Evolutionary conservation across 2,113 vertebrate species (phyloP).

Genomic region (Onychostoma macrolepis): DNA sequence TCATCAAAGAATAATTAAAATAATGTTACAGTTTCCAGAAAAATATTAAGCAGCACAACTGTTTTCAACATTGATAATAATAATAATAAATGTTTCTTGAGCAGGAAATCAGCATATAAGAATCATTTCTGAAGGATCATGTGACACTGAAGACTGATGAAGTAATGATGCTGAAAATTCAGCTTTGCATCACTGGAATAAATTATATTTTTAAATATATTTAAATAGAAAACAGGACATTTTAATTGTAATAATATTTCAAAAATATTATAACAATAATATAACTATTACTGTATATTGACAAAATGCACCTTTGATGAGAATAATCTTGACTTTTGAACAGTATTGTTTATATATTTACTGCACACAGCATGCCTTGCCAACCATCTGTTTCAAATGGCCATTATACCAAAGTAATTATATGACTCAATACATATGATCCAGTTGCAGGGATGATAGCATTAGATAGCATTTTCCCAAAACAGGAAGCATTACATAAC

Average conservation of each 20-base stretch:
- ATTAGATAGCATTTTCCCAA: slow-evolving; percentile 24
- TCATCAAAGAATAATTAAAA: neutral
- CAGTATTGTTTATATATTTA: neutral
- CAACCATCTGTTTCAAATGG: neutral
- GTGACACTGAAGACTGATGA: neutral
- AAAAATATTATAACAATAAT: neutral
- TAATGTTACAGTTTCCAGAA: neutral
- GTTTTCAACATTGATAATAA: neutral
- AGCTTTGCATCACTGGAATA: neutral
- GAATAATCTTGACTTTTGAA: neutral
- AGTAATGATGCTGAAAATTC: neutral
- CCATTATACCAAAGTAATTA: slow-evolving; percentile 14
- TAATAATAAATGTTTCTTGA: neutral
- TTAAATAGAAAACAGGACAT: too few relatives aligned
- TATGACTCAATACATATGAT: slow-evolving; percentile 13
- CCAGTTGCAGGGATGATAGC: neutral
- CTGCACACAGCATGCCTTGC: neutral
- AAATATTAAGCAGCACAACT: neutral
- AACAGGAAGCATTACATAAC: slow-evolving; percentile 31
- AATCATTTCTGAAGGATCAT: neutral
- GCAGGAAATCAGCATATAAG: neutral
- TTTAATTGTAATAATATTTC: neutral
- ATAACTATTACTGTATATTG: too few relatives aligned
- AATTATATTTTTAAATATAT: neutral
- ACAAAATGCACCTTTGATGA: neutral